Conservation (phyloP, 2,113 vertebrate species). For the Potamarius usumacintae region DNA sequence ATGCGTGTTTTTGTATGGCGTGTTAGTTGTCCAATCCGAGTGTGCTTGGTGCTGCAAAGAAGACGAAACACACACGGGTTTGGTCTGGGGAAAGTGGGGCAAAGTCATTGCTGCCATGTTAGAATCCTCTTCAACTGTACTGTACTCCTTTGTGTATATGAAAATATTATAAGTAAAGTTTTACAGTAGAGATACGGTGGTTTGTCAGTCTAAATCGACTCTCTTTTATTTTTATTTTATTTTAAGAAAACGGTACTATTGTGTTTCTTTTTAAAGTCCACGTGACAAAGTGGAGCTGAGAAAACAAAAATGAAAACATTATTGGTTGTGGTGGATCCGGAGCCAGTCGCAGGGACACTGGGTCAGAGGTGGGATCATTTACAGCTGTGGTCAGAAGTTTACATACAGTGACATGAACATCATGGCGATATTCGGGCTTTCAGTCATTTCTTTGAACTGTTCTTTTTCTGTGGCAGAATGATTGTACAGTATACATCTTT, state of each 20-base stretch:
- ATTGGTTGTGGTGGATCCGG: background rate
- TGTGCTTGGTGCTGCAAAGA: slow-evolving; percentile 41
- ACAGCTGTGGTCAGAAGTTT: too few relatives aligned
- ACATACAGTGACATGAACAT: too few relatives aligned
- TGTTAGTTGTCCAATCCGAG: slow-evolving; percentile 48
- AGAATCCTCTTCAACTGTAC: slow-evolving; percentile 73
- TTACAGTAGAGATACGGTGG: slow-evolving; percentile 77
- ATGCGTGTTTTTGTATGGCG: slow-evolving; percentile 43
- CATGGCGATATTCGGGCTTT: too few relatives aligned
- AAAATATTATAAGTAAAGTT: slow-evolving; percentile 91
- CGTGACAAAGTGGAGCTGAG: background rate
- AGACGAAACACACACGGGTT: slow-evolving; percentile 39
- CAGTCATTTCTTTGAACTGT: too few relatives aligned
- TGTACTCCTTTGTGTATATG: slow-evolving; percentile 92
- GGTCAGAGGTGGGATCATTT: background rate
- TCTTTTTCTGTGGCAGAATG: too few relatives aligned
- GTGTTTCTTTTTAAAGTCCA: background rate
- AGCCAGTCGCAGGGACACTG: background rate
- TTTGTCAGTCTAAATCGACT: background rate
- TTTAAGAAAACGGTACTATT: background rate
- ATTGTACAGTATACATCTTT: too few relatives aligned
- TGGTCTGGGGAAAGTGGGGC: slow-evolving; percentile 46
- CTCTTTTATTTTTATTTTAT: background rate
- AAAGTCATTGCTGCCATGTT: slow-evolving; percentile 56
- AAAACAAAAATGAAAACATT: background rate